Evolutionary conservation across 2,888 invertebrate genomes (phyloP), one percentile per base, ranked within the genome.

Genomic region (Congeria kusceri): DNA sequence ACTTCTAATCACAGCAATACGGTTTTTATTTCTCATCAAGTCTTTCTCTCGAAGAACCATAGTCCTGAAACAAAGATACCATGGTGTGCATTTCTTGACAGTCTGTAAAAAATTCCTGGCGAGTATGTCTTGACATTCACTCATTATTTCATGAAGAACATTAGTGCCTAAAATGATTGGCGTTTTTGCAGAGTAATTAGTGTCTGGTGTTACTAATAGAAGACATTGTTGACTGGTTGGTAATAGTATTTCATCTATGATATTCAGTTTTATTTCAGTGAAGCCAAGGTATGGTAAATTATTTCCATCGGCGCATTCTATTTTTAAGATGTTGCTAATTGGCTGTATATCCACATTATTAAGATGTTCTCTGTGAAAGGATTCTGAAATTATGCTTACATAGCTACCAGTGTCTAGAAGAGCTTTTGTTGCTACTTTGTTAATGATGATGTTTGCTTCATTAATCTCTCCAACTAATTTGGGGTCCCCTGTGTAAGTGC

Each of bases 381-480:
- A 2, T 25, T 70, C 5, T 27, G 27, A 18, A 15, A 53, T 53
- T 11, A 44, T 32, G n/a, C 28, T 28, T 29, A 70, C 44, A 47
- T n/a, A 49, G 32, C 49, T 49, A 1, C 70, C 70, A 18, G 62
- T 70, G 32, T 70, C 70, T 18, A 70, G 32, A 9, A 62, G 18
- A 20, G 70, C 53, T 53, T 1, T 61, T 7, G 61, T 47, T 20
- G n/a, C 9, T 3, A 32, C 20, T 27, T 62, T 39, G 13, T 49
- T 53, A 20, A 70, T 20, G 2, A 2, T 5, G 1, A 69, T 61
- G 18, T 20, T 29, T 46, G 18, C 44, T 61, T 69, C 61, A 57
- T 69, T 69, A 13, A 57, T 25, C 3, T 25, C 25, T 3, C 70
- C 70, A 53, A 70, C 32, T 53, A 62, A 53, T 39, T 53, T 32